Percentiles rank a stretch among this genome's conserved stretches.
These are phyloP conservation scores for Polia nebulosa DNA, from an alignment of 2,888 invertebrate species.

Conservation along the genomic window DNA sequence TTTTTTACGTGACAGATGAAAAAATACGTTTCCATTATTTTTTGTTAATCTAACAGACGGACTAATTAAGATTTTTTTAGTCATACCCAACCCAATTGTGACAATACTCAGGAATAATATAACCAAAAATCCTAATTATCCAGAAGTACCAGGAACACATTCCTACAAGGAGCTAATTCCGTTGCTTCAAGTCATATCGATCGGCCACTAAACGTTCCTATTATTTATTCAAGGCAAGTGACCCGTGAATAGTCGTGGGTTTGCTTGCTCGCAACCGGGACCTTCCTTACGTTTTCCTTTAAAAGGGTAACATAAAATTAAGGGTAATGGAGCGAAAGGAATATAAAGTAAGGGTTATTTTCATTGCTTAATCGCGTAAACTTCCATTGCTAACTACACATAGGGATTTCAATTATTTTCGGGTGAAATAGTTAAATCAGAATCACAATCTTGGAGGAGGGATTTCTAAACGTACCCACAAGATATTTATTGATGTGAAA, in stretches of 20 bases:
- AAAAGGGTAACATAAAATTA: slow-evolving; percentile 30
- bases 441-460: not conserved
- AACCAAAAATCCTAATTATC: not conserved
- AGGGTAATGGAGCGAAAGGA: slow-evolving; percentile 28
- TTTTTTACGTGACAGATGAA: too few relatives aligned
- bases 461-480: too few relatives aligned
- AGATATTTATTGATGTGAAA: too few relatives aligned
- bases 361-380: slow-evolving; percentile 28
- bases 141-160: slow-evolving; percentile 46
- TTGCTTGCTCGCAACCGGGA: slow-evolving; percentile 9
- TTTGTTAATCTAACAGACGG: too few relatives aligned
- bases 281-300: slow-evolving; percentile 13
- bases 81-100: too few relatives aligned
- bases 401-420: not conserved
- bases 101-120: not conserved
- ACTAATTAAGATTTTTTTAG: not conserved
- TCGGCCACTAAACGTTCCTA: slow-evolving; percentile 46
- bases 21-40: too few relatives aligned
- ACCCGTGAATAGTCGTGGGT: slow-evolving; percentile 40
- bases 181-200: slow-evolving; percentile 50
- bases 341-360: slow-evolving; percentile 22
- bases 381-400: slow-evolving; percentile 15
- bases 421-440: not conserved
- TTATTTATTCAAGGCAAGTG: slow-evolving; percentile 58
- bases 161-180: slow-evolving; percentile 35